These are phyloP conservation scores for Bombus sibiricus DNA, from an alignment of 1,140 invertebrate species.

Conservation along the genomic window DNA sequence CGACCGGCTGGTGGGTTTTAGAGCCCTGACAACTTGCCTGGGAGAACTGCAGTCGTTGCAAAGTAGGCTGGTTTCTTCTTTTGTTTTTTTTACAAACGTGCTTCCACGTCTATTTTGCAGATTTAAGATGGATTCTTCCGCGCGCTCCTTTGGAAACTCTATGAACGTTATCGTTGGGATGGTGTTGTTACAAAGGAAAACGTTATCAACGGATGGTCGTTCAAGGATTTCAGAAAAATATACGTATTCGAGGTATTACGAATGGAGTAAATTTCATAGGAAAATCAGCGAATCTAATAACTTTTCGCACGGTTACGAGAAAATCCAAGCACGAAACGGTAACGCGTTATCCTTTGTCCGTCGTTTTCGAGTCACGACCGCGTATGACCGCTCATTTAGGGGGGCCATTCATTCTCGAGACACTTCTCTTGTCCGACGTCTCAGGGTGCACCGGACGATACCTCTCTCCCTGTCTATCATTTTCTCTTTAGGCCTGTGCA, in stretches of 20 bases:
- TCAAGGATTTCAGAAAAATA: not conserved
- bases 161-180: not conserved
- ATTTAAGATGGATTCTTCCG: not conserved
- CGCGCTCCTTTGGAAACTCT: not conserved
- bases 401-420: slow-evolving; percentile 43
- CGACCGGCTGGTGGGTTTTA: not conserved
- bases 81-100: not conserved
- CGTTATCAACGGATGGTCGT: not conserved
- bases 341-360: not conserved
- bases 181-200: not conserved
- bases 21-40: not conserved
- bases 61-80: not conserved
- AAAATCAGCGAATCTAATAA: not conserved
- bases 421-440: slow-evolving; percentile 39
- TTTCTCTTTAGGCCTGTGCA: slow-evolving; percentile 37
- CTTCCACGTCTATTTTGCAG: not conserved
- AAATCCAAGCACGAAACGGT: not conserved
- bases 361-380: slow-evolving; percentile 23
- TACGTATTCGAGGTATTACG: not conserved
- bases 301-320: not conserved
- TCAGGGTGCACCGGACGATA: slow-evolving; percentile 10
- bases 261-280: not conserved
- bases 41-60: not conserved
- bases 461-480: slow-evolving; percentile 45
- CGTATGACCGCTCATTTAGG: slow-evolving; percentile 47